A percentile compares a stretch with the other conserved stretches of the same genome.
phyloP scores from a whole-genome alignment of 2,797 vertebrate genomes.

The Manis crassicaudata region DNA sequence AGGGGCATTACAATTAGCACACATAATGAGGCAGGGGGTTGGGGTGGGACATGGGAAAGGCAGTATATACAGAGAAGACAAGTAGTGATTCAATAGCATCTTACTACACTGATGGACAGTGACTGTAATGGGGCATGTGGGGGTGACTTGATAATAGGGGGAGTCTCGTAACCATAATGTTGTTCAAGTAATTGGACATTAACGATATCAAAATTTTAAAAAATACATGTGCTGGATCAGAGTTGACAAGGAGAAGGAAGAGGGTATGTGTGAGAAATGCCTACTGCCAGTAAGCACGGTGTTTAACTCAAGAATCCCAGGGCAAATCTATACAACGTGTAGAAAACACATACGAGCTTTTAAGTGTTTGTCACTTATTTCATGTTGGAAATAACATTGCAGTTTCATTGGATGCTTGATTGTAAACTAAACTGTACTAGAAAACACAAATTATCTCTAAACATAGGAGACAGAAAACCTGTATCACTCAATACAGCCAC shows the following conservation, averaged over 20 bases:
- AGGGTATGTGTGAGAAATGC: background rate
- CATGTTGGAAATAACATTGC: slow-evolving; percentile 3
- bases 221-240: background rate
- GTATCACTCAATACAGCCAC: background rate
- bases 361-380: background rate
- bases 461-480: background rate
- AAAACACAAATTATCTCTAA: slow-evolving; percentile 5
- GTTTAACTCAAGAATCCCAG: background rate
- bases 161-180: no score
- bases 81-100: no score
- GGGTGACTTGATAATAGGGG: no score
- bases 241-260: background rate
- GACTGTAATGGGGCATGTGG: no score
- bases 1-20: no score
- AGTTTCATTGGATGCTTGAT: background rate
- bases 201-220: background rate
- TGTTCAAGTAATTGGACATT: no score
- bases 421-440: background rate
- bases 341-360: background rate
- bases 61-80: no score
- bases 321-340: background rate
- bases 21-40: no score
- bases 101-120: no score
- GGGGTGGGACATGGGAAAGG: no score
- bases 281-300: background rate